phyloP scores from a whole-genome alignment of 1,140 invertebrate genomes.

The Zaprionus africanus region DNA sequence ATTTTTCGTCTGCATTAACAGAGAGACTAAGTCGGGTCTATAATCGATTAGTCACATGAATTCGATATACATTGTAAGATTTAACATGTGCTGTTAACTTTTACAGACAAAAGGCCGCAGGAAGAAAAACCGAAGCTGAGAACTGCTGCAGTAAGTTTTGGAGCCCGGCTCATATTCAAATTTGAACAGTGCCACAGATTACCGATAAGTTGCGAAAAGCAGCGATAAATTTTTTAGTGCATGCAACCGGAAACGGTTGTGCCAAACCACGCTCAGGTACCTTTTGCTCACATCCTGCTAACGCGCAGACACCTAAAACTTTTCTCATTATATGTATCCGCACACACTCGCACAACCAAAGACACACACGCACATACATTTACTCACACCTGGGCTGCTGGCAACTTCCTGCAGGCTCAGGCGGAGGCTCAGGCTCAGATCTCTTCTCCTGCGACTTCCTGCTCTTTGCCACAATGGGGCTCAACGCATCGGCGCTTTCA shows the following conservation, averaged over 20 bases:
- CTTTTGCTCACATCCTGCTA: conserved; percentile 13
- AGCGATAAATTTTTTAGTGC: conserved; percentile 1
- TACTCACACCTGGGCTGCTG: conserved; percentile 18
- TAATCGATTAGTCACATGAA: too few relatives aligned
- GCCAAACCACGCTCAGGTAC: background rate
- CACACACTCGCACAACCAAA: conserved; percentile 20
- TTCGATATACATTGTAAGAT: too few relatives aligned
- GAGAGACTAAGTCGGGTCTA: too few relatives aligned
- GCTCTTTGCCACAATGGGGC: conserved; percentile 32
- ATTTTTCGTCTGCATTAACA: too few relatives aligned
- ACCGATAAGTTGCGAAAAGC: background rate
- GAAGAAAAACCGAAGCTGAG: background rate
- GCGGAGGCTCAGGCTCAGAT: background rate
- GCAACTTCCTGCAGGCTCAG: conserved; percentile 41
- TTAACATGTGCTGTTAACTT: too few relatives aligned
- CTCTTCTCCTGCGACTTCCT: conserved; percentile 3
- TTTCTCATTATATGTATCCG: conserved; percentile 67
- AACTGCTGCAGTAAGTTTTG: background rate
- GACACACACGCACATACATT: conserved; percentile 24
- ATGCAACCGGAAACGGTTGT: conserved; percentile 7
- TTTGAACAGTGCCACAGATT: background rate
- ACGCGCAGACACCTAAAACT: conserved; percentile 53
- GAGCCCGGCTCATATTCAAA: background rate
- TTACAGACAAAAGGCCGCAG: too few relatives aligned
- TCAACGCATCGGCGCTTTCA: conserved; percentile 65